Evolutionary conservation across 1,140 invertebrate genomes (phyloP).

Genomic region (Battus philenor): DNA sequence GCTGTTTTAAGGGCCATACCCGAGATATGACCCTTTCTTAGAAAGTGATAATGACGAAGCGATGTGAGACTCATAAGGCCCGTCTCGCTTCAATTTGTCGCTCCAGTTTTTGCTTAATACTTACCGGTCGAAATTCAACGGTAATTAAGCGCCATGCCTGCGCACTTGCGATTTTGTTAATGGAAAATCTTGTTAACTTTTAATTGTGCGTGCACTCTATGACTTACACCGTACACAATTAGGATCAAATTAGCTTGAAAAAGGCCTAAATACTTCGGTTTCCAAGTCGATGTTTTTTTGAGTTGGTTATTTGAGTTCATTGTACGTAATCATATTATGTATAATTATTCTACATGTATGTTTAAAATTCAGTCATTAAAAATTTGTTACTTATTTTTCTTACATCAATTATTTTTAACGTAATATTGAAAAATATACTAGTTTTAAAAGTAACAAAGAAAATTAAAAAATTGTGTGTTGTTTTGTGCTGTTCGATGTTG

Average conservation of each 20-base stretch:
- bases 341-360: too few relatives aligned
- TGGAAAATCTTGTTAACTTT: not conserved
- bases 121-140: slow-evolving; percentile 38
- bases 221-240: not conserved
- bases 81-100: slow-evolving; percentile 43
- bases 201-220: not conserved
- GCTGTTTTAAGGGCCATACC: slow-evolving; percentile 28
- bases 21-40: slow-evolving; percentile 24
- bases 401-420: too few relatives aligned
- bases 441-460: too few relatives aligned
- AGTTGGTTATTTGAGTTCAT: slow-evolving; percentile 13
- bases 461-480: too few relatives aligned
- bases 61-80: slow-evolving; percentile 6
- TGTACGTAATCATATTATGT: slow-evolving; percentile 6
- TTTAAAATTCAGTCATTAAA: too few relatives aligned
- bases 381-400: too few relatives aligned
- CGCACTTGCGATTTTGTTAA: slow-evolving; percentile 9
- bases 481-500: too few relatives aligned
- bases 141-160: slow-evolving; percentile 9
- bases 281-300: not conserved
- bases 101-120: slow-evolving; percentile 37
- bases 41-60: slow-evolving; percentile 45
- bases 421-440: too few relatives aligned
- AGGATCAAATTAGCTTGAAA: not conserved
- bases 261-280: too few relatives aligned